These are phyloP conservation scores for Idaea aversata DNA, from an alignment of 2,888 invertebrate genomes.

Conservation along the genomic window DNA sequence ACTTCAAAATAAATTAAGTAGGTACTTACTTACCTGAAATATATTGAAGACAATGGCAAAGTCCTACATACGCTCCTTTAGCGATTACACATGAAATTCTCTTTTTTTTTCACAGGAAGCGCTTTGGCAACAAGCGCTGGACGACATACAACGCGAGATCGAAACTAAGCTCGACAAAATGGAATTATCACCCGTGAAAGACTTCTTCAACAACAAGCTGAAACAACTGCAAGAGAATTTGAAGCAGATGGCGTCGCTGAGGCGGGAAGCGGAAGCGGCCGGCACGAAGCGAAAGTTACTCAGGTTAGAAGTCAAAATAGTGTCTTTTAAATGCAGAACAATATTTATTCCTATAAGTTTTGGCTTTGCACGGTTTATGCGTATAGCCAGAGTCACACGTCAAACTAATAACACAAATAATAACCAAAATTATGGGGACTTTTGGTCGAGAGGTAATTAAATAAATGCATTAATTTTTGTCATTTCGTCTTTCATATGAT, in stretches of 20 bases:
- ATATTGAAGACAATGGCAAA: too few relatives aligned
- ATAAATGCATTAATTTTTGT: too few relatives aligned
- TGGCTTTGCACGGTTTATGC: too few relatives aligned
- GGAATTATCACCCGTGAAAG: conserved; percentile 82
- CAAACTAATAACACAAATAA: too few relatives aligned
- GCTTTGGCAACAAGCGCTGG: conserved; percentile 83
- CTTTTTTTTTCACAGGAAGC: conserved; percentile 65
- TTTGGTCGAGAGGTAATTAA: too few relatives aligned
- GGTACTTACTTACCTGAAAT: too few relatives aligned
- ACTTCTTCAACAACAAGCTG: conserved; percentile 82
- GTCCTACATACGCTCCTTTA: too few relatives aligned
- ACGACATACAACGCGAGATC: conserved; percentile 84
- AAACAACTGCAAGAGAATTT: conserved; percentile 82
- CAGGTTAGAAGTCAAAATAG: conserved; percentile 52
- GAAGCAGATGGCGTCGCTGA: conserved; percentile 79
- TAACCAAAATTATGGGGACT: too few relatives aligned
- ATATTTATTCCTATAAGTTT: too few relatives aligned
- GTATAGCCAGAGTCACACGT: too few relatives aligned
- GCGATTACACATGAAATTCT: neutral
- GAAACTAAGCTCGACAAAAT: conserved; percentile 84
- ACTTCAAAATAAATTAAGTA: too few relatives aligned
- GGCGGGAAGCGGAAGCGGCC: conserved; percentile 85
- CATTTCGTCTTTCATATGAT: too few relatives aligned
- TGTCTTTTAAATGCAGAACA: neutral
- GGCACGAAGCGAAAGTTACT: conserved; percentile 84